Base-by-base conservation (phyloP, 2,888 invertebrate species). In the Eudasyphora cyanicolor region DNA sequence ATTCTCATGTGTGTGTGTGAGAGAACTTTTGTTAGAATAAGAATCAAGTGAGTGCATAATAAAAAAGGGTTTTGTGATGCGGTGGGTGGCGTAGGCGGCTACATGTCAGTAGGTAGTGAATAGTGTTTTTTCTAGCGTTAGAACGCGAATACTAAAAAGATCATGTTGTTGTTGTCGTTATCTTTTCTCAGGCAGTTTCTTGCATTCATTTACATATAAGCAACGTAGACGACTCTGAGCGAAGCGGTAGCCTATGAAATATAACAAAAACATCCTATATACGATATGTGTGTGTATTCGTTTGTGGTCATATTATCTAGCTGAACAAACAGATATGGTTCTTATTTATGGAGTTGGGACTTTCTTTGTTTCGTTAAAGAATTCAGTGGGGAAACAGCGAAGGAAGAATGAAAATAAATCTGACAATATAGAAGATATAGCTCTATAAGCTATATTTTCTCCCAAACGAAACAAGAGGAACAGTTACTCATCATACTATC, bases 21-120 rank as follows among this genome's bases (percentile, higher is more conserved):
- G n/a, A n/a, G n/a, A n/a, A n/a, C 8, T 17, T 19, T n/a, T 17
- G 49, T 49, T 54, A n/a, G 24, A 57, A 27, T 57, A 14, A 21
- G 57, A 57, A 27, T 57, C 57, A 57, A 57, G 57, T 57, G 27
- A 57, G 27, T 57, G 57, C 24, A 57, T 57, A n/a, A n/a, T n/a
- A 27, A 57, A 57, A 54, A 57, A 24, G 4, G 57, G 24, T 57
- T 57, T 57, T 7, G 14, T 24, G 27, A 14, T 12, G 24, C n/a
- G 57, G 27, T 14, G 27, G 12, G 27, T 10, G 51, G 51, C 1
- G 17, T 19, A 21, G 8, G 24, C 21, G 35, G 10, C 6, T 10
- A 10, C 6, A 35, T 5, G 5, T 35, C 6, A 3, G 45, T 10
- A 8, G 3, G 6, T 14, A 10, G n/a, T 45, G 14, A 3, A 12